A percentile compares a stretch with the other conserved stretches of the same genome.
Evolutionary conservation across 2,113 vertebrate species (phyloP).

Genomic region (Sturnira hondurensis): DNA sequence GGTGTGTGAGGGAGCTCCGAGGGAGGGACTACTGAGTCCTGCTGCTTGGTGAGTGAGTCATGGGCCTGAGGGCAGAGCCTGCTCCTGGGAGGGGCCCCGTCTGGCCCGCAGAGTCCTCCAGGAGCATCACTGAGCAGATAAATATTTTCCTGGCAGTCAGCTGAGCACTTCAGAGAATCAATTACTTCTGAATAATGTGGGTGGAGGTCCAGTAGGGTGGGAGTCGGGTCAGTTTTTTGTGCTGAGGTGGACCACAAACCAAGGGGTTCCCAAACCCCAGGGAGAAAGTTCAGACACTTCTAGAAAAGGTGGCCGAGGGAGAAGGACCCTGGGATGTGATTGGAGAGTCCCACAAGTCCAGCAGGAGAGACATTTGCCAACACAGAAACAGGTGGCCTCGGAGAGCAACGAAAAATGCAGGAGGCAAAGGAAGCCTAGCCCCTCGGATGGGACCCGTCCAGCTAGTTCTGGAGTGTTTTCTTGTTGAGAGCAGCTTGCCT

Average conservation of each 20-base stretch:
- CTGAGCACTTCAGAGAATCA: neutral
- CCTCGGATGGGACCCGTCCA: neutral
- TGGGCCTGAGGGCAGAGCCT: slow-evolving; percentile 22
- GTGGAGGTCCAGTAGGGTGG: neutral
- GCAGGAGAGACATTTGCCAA: neutral
- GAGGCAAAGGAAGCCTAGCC: neutral
- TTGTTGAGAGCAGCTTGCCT: neutral
- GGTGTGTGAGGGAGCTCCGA: neutral
- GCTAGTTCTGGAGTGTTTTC: neutral
- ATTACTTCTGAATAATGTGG: neutral
- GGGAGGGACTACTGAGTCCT: slow-evolving; percentile 11
- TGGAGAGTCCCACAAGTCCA: neutral
- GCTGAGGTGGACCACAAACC: neutral
- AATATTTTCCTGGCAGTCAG: slow-evolving; percentile 28
- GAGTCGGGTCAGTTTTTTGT: neutral
- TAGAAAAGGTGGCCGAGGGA: neutral
- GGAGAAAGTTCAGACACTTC: neutral
- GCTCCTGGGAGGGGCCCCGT: neutral
- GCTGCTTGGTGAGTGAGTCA: slow-evolving; percentile 61
- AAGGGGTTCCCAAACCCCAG: accelerated
- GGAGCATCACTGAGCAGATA: slow-evolving; percentile 27
- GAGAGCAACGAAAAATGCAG: neutral
- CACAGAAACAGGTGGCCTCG: neutral
- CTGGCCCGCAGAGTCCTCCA: neutral
- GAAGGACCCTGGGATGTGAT: neutral